A percentile compares a stretch with the other conserved stretches of the same genome.
phyloP scores from a whole-genome alignment of 2,113 vertebrate species.

The Mugil cephalus region DNA sequence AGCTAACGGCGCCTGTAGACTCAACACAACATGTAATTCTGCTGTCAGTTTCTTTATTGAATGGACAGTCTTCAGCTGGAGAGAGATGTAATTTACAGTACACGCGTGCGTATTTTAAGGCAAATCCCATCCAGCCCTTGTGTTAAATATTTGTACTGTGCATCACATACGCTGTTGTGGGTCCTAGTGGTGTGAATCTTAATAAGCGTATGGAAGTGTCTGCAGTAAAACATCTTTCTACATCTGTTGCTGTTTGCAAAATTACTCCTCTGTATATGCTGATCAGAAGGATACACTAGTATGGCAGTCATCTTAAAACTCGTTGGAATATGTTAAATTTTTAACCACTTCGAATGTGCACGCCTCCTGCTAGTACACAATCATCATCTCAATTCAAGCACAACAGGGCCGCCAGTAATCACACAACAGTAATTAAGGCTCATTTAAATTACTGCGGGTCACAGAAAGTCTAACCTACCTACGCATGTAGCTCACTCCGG shows the following conservation, averaged over 20 bases:
- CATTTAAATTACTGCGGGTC: too few species aligned
- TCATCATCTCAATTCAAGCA: slow-evolving; percentile 10
- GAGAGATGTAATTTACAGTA: slow-evolving; percentile 4
- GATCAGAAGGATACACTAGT: too few species aligned
- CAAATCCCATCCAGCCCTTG: slow-evolving; percentile 28
- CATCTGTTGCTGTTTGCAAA: slow-evolving; percentile 5
- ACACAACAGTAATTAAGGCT: too few species aligned
- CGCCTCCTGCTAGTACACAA: neutral
- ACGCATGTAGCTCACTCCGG: too few species aligned
- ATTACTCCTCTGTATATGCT: neutral
- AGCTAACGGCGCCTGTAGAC: slow-evolving; percentile 11
- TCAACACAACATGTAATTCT: slow-evolving; percentile 3
- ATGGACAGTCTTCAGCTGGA: neutral
- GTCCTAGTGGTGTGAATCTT: neutral
- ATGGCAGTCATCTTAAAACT: neutral
- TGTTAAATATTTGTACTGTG: slow-evolving; percentile 32
- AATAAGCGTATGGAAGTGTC: slow-evolving; percentile 21
- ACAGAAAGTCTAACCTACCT: too few species aligned
- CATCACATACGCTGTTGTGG: slow-evolving; percentile 13
- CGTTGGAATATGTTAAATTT: neutral
- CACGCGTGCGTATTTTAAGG: neutral
- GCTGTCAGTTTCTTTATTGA: neutral
- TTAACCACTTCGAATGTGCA: neutral
- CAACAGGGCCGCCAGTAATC: slow-evolving; percentile 14
- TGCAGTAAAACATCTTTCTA: slow-evolving; percentile 13